phyloP scores from a whole-genome alignment of 2,113 vertebrate species.

The Pomatostomus ruficeps region DNA sequence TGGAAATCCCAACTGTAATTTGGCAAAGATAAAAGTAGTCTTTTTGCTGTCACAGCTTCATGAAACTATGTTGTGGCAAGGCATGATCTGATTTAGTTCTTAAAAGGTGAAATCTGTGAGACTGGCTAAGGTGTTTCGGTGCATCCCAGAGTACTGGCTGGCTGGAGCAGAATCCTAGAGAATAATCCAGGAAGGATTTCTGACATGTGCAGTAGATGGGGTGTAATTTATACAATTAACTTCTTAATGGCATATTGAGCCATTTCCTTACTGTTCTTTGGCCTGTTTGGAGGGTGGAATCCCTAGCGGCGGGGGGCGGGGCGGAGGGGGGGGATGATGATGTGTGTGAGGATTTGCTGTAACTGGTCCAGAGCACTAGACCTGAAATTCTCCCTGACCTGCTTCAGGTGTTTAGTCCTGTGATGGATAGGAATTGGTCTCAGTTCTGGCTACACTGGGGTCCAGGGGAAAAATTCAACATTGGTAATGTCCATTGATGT shows the following conservation, averaged over 20 bases:
- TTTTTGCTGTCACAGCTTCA: not conserved
- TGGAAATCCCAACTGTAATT: not conserved
- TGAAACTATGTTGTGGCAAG: not conserved
- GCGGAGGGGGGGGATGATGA: too few species aligned
- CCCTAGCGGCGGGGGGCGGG: rapidly evolving
- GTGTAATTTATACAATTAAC: not conserved
- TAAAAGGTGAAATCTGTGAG: not conserved
- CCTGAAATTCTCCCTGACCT: not conserved
- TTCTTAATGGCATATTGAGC: not conserved
- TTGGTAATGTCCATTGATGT: not conserved
- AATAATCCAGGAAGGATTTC: not conserved
- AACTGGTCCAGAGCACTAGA: not conserved
- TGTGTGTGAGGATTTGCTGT: not conserved
- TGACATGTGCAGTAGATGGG: not conserved
- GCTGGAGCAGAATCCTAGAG: not conserved
- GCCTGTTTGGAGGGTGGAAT: not conserved
- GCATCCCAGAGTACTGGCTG: not conserved
- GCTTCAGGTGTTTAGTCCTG: not conserved
- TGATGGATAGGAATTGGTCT: not conserved
- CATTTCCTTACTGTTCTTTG: not conserved
- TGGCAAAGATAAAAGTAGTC: not conserved
- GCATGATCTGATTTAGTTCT: not conserved
- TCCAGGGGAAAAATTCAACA: not conserved
- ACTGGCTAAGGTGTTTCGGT: not conserved
- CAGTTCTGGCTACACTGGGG: not conserved